These are phyloP conservation scores for Heliocidaris tuberculata DNA, from an alignment of 35 echinoderm and acorn worm species.

Conservation along the genomic window DNA sequence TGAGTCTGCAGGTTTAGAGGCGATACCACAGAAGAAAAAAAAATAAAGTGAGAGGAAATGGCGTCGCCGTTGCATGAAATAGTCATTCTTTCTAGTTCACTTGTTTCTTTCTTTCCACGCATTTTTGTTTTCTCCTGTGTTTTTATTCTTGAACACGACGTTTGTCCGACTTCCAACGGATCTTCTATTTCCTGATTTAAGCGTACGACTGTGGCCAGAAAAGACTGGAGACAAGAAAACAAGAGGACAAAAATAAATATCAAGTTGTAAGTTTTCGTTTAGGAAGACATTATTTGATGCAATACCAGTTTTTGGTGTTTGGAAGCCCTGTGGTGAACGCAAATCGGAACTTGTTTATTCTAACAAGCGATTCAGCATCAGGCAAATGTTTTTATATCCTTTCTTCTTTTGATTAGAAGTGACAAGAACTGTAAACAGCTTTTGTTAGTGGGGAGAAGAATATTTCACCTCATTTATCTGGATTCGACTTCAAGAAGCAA, in stretches of 20 bases:
- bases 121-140: neutral
- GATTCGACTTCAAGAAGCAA: slow-evolving; percentile 16
- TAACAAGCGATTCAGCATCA: neutral
- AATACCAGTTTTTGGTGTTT: slow-evolving; percentile 5
- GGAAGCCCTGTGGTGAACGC: neutral
- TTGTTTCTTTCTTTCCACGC: neutral
- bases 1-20: neutral
- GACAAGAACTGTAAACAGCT: slow-evolving; percentile 30
- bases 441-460: neutral
- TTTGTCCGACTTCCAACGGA: neutral
- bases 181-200: neutral
- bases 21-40: neutral
- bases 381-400: neutral
- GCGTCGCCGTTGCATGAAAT: slow-evolving; percentile 37
- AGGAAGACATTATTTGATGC: neutral
- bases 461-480: slow-evolving; percentile 28
- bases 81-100: neutral
- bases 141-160: neutral
- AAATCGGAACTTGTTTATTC: slow-evolving; percentile 17
- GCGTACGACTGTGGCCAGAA: neutral
- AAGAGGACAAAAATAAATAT: neutral
- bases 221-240: neutral
- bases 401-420: slow-evolving; percentile 8
- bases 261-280: slow-evolving; percentile 12
- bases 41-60: slow-evolving; percentile 16